phyloP scores from a whole-genome alignment of 2,888 invertebrate genomes.

The Allophyes oxyacanthae region DNA sequence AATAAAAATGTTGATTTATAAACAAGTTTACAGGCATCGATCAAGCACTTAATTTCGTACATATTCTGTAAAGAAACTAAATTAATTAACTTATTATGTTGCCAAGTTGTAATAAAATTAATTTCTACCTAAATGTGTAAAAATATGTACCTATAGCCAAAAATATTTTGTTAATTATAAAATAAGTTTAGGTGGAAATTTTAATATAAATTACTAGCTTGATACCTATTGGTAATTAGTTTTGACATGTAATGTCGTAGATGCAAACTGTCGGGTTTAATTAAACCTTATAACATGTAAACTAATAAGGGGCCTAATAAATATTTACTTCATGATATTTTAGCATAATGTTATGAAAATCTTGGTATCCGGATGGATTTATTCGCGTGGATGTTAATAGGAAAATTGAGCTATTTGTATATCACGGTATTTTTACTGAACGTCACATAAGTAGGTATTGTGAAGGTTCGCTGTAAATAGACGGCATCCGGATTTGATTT shows the following conservation, averaged over 20 bases:
- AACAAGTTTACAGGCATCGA: background rate
- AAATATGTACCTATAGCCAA: too few relatives aligned
- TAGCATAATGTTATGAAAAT: slow-evolving; percentile 1
- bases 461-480: too few relatives aligned
- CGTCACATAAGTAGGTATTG: too few relatives aligned
- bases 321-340: slow-evolving; percentile 2
- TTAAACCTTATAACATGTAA: slow-evolving; percentile 29
- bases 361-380: background rate
- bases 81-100: too few relatives aligned
- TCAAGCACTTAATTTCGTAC: too few relatives aligned
- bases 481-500: too few relatives aligned
- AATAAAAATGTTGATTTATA: too few relatives aligned
- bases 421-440: too few relatives aligned
- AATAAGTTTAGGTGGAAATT: slow-evolving; percentile 15
- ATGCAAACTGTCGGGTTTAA: slow-evolving; percentile 31
- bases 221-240: slow-evolving; percentile 36
- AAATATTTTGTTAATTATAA: too few relatives aligned
- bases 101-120: too few relatives aligned
- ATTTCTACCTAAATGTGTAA: too few relatives aligned
- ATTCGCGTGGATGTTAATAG: background rate
- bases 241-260: slow-evolving; percentile 27
- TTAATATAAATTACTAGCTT: slow-evolving; percentile 8
- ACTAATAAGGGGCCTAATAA: slow-evolving; percentile 6
- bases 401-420: too few relatives aligned
- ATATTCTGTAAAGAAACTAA: background rate